Evolutionary conservation across 1,140 invertebrate species (phyloP).

Genomic region (Pentalonia nigronervosa): DNA sequence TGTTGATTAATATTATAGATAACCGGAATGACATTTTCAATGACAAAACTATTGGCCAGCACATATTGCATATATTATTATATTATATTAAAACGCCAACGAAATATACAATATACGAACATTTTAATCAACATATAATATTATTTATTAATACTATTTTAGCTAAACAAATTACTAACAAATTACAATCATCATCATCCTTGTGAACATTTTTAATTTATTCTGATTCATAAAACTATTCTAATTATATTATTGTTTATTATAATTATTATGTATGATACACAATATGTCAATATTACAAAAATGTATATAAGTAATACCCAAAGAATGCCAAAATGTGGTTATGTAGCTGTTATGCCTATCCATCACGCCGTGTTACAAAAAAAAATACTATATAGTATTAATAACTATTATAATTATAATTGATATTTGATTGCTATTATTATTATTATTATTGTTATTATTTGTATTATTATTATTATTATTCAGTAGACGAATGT

Average conservation of each 20-base stretch:
- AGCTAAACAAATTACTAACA: no score
- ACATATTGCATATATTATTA: neutral
- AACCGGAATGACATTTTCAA: neutral
- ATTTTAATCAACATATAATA: no score
- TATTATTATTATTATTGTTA: neutral
- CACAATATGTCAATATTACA: neutral
- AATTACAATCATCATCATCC: neutral
- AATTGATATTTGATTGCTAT: neutral
- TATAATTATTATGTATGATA: neutral
- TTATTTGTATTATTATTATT: neutral
- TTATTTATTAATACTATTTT: no score
- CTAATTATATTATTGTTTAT: neutral
- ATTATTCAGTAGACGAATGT: neutral
- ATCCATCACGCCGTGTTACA: slow-evolving; percentile 10
- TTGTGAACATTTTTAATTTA: neutral
- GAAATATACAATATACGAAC: no score
- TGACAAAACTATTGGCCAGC: neutral
- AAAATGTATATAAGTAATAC: neutral
- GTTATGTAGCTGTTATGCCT: neutral
- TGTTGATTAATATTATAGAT: no score
- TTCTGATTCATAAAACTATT: neutral
- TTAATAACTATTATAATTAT: neutral
- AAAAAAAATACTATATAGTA: neutral
- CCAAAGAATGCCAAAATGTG: neutral
- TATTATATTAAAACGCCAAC: no score